These are phyloP conservation scores for Murina feae DNA, from an alignment of 2,113 vertebrate species.

Conservation along the genomic window DNA sequence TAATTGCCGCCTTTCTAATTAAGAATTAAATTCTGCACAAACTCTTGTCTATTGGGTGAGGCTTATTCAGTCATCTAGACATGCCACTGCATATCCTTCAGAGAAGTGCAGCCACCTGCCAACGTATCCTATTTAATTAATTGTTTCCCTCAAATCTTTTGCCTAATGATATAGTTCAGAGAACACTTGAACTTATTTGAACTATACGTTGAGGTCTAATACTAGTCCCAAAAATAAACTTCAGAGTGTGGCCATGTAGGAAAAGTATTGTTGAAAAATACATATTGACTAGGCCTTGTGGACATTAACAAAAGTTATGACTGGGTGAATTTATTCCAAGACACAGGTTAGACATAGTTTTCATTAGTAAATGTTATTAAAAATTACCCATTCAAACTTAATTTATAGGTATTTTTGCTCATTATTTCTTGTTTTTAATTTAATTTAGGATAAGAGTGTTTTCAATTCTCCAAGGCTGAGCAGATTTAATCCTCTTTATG, in stretches of 20 bases:
- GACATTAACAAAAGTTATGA: background rate
- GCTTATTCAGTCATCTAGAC: slow-evolving; percentile 64
- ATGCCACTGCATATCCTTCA: slow-evolving; percentile 64
- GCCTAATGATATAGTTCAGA: slow-evolving; percentile 72
- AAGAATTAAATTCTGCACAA: slow-evolving; percentile 75
- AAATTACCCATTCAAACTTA: background rate
- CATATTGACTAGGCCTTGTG: background rate
- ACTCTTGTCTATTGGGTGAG: slow-evolving; percentile 42
- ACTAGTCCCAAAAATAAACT: slow-evolving; percentile 54
- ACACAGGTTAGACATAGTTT: background rate
- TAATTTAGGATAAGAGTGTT: background rate
- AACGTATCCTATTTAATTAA: slow-evolving; percentile 78
- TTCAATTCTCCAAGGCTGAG: background rate
- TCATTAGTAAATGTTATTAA: background rate
- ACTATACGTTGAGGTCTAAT: slow-evolving; percentile 59
- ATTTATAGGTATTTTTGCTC: background rate
- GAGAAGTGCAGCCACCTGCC: background rate
- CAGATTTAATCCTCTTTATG: background rate
- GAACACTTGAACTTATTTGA: slow-evolving; percentile 71
- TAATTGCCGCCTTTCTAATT: slow-evolving; percentile 77
- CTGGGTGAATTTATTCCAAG: background rate
- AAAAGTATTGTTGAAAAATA: background rate
- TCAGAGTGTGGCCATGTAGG: background rate
- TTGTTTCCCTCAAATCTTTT: slow-evolving; percentile 75
- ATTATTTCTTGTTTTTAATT: background rate